These are phyloP conservation scores for Apantesis nais DNA, from an alignment of 2,888 invertebrate genomes.

Conservation along the genomic window DNA sequence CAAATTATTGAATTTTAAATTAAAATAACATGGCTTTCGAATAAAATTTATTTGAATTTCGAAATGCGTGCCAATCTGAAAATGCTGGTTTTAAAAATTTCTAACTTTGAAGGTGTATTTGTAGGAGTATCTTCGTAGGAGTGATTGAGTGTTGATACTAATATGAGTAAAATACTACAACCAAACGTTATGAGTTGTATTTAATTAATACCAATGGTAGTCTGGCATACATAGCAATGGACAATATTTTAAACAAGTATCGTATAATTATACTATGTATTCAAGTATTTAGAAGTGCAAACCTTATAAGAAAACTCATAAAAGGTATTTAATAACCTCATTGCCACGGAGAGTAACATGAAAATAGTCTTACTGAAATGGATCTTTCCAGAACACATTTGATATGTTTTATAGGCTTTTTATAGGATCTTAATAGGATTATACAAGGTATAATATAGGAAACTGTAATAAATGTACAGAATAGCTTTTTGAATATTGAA, in stretches of 20 bases:
- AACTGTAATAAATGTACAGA: neutral
- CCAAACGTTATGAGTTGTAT: neutral
- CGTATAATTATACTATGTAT: neutral
- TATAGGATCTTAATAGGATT: neutral
- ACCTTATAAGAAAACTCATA: neutral
- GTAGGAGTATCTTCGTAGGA: too few relatives aligned
- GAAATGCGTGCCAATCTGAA: too few relatives aligned
- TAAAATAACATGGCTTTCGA: too few relatives aligned
- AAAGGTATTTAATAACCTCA: slow-evolving; percentile 1
- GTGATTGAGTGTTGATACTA: neutral
- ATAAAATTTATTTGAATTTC: too few relatives aligned
- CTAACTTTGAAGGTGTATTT: too few relatives aligned
- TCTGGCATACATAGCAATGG: neutral
- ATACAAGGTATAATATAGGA: neutral
- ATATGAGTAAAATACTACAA: neutral
- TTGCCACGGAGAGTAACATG: neutral
- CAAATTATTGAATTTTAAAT: too few relatives aligned
- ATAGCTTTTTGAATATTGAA: neutral
- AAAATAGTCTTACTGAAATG: slow-evolving; percentile 1
- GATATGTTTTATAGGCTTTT: neutral
- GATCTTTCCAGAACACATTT: neutral
- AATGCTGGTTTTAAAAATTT: too few relatives aligned
- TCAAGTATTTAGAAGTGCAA: neutral
- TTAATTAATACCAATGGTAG: neutral
- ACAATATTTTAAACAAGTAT: neutral